Evolutionary conservation across 2,888 invertebrate species (phyloP).

Genomic region (Drosophila formosana): DNA sequence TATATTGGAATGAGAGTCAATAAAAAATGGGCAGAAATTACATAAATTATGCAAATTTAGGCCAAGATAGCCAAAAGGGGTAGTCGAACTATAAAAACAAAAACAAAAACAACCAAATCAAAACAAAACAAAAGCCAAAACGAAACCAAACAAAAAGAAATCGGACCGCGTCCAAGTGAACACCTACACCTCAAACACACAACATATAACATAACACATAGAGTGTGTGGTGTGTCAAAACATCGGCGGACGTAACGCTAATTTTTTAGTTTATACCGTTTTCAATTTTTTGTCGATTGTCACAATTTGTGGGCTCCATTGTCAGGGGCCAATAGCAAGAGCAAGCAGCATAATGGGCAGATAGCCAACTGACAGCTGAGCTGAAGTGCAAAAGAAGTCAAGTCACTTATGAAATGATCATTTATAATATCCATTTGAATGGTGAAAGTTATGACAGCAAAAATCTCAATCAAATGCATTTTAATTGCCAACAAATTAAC

Average conservation of each 20-base stretch:
- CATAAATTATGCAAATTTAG: conserved; percentile 73
- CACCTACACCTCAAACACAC: conserved; percentile 51
- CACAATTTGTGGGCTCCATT: conserved; percentile 23
- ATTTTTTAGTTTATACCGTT: conserved; percentile 10
- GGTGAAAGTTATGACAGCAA: conserved; percentile 60
- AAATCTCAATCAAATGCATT: conserved; percentile 54
- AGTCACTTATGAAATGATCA: conserved; percentile 49
- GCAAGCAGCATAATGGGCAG: conserved; percentile 24
- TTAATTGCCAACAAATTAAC: conserved; percentile 66
- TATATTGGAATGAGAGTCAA: conserved; percentile 37
- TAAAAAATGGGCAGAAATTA: conserved; percentile 57
- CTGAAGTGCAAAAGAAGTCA: conserved; percentile 49
- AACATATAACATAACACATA: conserved; percentile 2
- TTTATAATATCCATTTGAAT: conserved; percentile 36
- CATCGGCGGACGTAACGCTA: conserved; percentile 34
- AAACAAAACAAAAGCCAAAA: conserved; percentile 40
- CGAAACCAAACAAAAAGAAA: conserved; percentile 44
- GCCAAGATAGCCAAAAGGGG: conserved; percentile 62
- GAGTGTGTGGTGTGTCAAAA: conserved; percentile 40
- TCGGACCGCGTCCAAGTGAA: conserved; percentile 42
- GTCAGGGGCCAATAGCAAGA: conserved; percentile 10
- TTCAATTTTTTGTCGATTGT: conserved; percentile 17
- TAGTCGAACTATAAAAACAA: conserved; percentile 46
- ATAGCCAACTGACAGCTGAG: conserved; percentile 5
- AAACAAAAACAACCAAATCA: conserved; percentile 22